Base-by-base conservation (phyloP, 2,888 invertebrate species). In the Coremacera marginata region DNA sequence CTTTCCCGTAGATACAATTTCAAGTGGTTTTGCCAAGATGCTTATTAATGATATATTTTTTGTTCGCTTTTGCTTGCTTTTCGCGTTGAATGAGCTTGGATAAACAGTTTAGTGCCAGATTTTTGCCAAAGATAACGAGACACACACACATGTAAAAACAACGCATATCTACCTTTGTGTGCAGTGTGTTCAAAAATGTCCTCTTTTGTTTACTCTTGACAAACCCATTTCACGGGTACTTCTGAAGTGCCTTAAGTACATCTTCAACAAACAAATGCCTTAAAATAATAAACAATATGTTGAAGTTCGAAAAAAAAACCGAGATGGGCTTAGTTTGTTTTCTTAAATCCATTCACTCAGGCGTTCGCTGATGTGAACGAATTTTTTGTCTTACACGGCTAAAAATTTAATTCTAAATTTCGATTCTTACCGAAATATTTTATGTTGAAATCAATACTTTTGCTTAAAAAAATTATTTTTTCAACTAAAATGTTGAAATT, bases 251-350 rank as follows among this genome's bases (percentile, higher is more conserved):
- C 68, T 68, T 49, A 19, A 68, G 68, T 49, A 68, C 68, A 51
- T 68, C 49, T 68, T 25, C 27, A 68, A 22, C 51, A 68, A 51
- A 27, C 68, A 68, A 49, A 68, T 51, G 25, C 51, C 51, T 51
- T 51, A 49, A 68, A 51, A 51, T 68, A 68, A 68, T 49, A 68
- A 68, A 68, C 49, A 68, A 68, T 68, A 51, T 68, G 68, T 16
- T 68, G 49, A 51, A 68, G 5, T 22, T 44, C 22, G 7, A 14
- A 19, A 51, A 19, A 51, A 14, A 51, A 68, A 27, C 27, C 11
- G 25, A 27, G 51, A 68, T 68, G 27, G 25, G 25, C 8, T 27
- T 67, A 67, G 5, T 67, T 16, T 37, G 68, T 68, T 49, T 16
- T 19, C 51, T 25, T 16, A 27, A 68, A 68, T 68, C 51, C n/a